Conservation (phyloP, 2,888 invertebrate species). For the Cheilosia scutellata region DNA sequence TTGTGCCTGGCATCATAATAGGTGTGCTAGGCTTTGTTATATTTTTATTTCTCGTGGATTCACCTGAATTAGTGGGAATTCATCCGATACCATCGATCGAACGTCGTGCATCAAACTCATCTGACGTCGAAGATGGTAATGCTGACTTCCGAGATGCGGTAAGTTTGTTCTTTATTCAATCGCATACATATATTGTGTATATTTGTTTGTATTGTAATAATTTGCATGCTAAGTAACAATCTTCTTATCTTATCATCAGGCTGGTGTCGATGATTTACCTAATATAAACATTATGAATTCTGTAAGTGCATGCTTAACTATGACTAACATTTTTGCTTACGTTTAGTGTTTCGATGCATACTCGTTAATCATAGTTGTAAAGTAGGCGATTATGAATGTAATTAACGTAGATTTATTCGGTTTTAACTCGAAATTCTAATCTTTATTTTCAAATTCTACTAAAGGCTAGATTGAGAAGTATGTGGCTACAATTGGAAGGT, state of each 20-base stretch:
- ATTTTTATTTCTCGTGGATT: constrained; percentile 93
- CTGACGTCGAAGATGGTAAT: constrained; percentile 83
- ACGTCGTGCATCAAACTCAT: constrained; percentile 78
- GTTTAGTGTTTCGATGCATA: background rate
- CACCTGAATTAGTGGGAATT: constrained; percentile 90
- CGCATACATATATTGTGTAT: background rate
- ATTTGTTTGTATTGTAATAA: constrained; percentile 4
- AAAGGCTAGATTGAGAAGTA: background rate
- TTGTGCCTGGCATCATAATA: constrained; percentile 95
- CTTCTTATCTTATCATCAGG: constrained; percentile 61
- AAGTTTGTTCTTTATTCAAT: constrained; percentile 69
- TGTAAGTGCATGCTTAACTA: constrained; percentile 78
- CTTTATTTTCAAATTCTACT: background rate
- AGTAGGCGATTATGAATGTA: background rate
- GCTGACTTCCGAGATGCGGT: constrained; percentile 83
- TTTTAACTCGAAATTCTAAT: background rate
- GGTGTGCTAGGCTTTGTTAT: constrained; percentile 88
- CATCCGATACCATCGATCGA: constrained; percentile 75
- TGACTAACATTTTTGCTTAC: constrained; percentile 2
- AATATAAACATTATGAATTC: constrained; percentile 78
- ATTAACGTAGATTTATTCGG: background rate
- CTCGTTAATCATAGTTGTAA: no score
- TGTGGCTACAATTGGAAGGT: no score
- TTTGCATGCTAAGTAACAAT: constrained; percentile 30
- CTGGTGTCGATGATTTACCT: constrained; percentile 54